These are phyloP conservation scores for Meiosimyza platycephala DNA, from an alignment of 2,888 invertebrate species.

Conservation along the genomic window DNA sequence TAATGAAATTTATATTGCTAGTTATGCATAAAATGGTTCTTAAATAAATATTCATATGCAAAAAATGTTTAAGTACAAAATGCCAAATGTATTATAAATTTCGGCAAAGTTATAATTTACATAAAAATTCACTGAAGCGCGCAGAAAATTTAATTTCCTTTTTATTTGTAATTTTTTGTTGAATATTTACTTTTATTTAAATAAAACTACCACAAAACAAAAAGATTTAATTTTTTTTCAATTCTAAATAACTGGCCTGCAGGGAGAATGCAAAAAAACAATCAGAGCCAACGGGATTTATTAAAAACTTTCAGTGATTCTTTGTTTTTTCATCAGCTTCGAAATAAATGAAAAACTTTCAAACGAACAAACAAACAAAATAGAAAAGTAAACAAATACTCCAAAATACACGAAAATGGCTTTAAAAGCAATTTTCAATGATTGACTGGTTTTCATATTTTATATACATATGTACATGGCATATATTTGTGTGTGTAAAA, in stretches of 20 bases:
- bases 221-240: background rate
- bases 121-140: slow-evolving; percentile 23
- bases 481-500: too few relatives aligned
- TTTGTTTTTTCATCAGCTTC: too few relatives aligned
- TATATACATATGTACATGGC: background rate
- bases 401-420: background rate
- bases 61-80: background rate
- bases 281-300: background rate
- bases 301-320: background rate
- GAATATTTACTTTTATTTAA: background rate
- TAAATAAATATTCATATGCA: background rate
- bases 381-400: background rate
- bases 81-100: background rate
- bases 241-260: background rate
- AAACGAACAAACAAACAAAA: background rate
- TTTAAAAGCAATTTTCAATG: slow-evolving; percentile 14
- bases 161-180: background rate
- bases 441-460: slow-evolving; percentile 14
- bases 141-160: background rate
- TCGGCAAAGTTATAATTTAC: slow-evolving; percentile 22
- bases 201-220: background rate
- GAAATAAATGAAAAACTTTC: background rate
- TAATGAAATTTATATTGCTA: too few relatives aligned
- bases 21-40: too few relatives aligned
- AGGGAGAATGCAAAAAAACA: background rate